Percentiles rank a stretch among this genome's conserved stretches.
These are phyloP conservation scores for Perca schrenkii DNA, from an alignment of 2,113 vertebrate genomes.

Conservation along the genomic window DNA sequence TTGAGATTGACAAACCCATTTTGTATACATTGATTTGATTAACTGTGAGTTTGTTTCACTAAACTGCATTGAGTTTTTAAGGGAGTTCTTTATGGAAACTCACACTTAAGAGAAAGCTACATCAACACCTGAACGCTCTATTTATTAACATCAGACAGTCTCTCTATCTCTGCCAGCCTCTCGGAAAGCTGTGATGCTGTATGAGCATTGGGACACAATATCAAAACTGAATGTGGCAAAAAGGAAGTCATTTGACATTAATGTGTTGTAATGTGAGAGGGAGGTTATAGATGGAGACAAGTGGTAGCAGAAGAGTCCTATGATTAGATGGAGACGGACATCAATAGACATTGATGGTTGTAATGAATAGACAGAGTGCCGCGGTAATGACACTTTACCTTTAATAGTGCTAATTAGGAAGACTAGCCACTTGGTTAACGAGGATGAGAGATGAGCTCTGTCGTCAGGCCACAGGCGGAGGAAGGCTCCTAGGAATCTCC, in stretches of 20 bases:
- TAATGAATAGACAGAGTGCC: slow-evolving; percentile 80
- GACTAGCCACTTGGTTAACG: slow-evolving; percentile 65
- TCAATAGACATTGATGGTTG: slow-evolving; percentile 76
- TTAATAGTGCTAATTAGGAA: slow-evolving; percentile 82
- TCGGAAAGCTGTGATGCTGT: slow-evolving; percentile 6
- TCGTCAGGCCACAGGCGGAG: slow-evolving; percentile 31
- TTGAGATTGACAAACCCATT: slow-evolving; percentile 27
- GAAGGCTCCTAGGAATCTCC: slow-evolving; percentile 27
- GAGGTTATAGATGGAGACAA: slow-evolving; percentile 64
- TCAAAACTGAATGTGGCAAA: slow-evolving; percentile 45
- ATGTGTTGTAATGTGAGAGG: slow-evolving; percentile 52
- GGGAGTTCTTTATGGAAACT: background rate
- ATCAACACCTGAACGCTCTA: background rate
- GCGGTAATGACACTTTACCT: slow-evolving; percentile 78
- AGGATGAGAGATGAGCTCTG: slow-evolving; percentile 64
- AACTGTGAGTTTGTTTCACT: slow-evolving; percentile 14
- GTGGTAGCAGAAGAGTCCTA: slow-evolving; percentile 61
- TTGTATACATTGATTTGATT: slow-evolving; percentile 34
- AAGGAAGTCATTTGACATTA: slow-evolving; percentile 67
- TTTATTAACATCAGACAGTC: background rate
- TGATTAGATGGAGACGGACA: slow-evolving; percentile 69
- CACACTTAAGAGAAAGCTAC: background rate
- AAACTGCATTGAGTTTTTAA: background rate
- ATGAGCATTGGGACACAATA: slow-evolving; percentile 21
- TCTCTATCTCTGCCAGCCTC: background rate